These are phyloP conservation scores for Clamator glandarius DNA, from an alignment of 2,797 vertebrate species.

Conservation along the genomic window DNA sequence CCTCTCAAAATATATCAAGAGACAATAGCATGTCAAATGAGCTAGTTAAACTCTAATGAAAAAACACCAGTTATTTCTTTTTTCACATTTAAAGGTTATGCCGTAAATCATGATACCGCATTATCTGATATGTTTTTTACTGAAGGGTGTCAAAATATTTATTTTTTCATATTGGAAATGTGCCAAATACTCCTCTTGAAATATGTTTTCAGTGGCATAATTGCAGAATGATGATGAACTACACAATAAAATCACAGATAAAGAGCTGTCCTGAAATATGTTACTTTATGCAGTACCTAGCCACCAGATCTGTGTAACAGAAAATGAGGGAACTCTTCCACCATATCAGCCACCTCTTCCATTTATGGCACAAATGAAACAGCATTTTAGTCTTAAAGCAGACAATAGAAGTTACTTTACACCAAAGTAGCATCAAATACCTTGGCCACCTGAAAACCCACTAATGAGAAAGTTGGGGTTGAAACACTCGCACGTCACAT, in stretches of 20 bases:
- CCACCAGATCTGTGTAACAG: not conserved
- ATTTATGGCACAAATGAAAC: not conserved
- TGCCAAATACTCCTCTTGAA: constrained; percentile 21
- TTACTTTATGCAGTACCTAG: not conserved
- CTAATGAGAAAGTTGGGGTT: constrained; percentile 12
- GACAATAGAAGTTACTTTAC: not conserved
- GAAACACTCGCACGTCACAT: not conserved
- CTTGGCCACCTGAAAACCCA: constrained; percentile 31
- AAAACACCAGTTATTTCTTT: constrained; percentile 4
- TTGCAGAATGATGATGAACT: not conserved
- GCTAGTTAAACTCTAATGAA: not conserved
- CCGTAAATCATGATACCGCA: not conserved
- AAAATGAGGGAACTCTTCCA: not conserved
- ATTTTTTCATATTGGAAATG: not conserved
- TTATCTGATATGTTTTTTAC: constrained; percentile 8
- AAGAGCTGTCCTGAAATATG: not conserved
- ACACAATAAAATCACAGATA: not conserved
- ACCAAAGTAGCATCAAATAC: not conserved
- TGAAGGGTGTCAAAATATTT: constrained; percentile 21
- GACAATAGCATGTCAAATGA: not conserved
- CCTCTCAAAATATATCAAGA: not conserved
- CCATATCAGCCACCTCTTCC: not conserved
- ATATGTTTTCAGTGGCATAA: not conserved
- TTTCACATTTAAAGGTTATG: not conserved
- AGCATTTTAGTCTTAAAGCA: not conserved